Conservation (phyloP, 2,888 invertebrate species). For the Synanthedon formicaeformis region DNA sequence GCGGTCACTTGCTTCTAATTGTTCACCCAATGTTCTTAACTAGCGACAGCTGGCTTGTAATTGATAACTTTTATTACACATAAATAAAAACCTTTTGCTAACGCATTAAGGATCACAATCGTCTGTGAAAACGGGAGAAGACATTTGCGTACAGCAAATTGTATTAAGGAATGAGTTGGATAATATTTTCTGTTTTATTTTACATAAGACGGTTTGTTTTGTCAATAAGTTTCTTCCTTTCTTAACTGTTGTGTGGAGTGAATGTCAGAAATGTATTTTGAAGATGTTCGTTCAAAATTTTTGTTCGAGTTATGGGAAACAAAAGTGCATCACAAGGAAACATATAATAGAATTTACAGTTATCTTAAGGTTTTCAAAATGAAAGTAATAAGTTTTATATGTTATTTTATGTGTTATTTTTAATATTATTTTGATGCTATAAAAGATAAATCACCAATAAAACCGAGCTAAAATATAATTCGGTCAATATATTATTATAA, state of each 20-base stretch:
- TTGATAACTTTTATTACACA: neutral
- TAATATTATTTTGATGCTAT: too few relatives aligned
- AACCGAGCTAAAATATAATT: too few relatives aligned
- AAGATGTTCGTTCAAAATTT: too few relatives aligned
- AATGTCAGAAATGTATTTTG: neutral
- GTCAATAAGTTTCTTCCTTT: neutral
- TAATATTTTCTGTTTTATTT: neutral
- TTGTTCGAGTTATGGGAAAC: too few relatives aligned
- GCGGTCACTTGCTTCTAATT: conserved; percentile 63
- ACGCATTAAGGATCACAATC: neutral
- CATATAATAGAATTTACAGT: too few relatives aligned
- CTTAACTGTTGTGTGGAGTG: neutral
- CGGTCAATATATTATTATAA: too few relatives aligned
- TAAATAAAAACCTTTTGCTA: neutral
- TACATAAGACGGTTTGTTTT: neutral
- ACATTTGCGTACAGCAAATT: neutral
- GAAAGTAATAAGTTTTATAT: too few relatives aligned
- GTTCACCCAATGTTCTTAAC: conserved; percentile 38
- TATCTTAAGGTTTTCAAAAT: too few relatives aligned
- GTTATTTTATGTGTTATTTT: too few relatives aligned
- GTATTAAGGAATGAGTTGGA: neutral
- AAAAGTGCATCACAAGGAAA: too few relatives aligned
- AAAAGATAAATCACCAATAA: too few relatives aligned
- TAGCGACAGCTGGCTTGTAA: conserved; percentile 41
- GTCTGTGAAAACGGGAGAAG: neutral